These are phyloP conservation scores for Clupea harengus DNA, from an alignment of 2,113 vertebrate species.

Conservation along the genomic window DNA sequence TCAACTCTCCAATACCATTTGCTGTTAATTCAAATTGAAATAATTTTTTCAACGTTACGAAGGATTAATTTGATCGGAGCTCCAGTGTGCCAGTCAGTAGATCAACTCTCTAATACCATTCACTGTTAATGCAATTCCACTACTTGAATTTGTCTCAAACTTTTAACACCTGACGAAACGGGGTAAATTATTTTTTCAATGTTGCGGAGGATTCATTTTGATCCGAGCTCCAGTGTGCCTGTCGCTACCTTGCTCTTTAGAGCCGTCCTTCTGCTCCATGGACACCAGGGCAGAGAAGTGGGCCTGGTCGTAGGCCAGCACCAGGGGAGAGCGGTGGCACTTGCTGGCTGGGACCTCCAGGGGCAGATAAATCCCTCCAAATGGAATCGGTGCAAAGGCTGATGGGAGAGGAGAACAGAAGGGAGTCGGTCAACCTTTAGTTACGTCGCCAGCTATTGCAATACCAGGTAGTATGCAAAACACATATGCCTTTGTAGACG, in stretches of 20 bases:
- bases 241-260: constrained; percentile 86
- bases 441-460: not conserved
- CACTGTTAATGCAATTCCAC: too few species aligned
- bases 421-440: not conserved
- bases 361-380: constrained; percentile 94
- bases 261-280: constrained; percentile 91
- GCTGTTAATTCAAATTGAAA: too few species aligned
- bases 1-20: too few species aligned
- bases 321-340: constrained; percentile 90
- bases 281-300: constrained; percentile 97
- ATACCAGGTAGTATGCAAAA: not conserved
- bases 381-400: constrained; percentile 97
- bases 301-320: constrained; percentile 94
- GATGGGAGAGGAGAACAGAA: constrained; percentile 13
- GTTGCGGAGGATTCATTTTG: not conserved
- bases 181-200: too few species aligned
- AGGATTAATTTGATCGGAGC: too few species aligned
- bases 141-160: too few species aligned
- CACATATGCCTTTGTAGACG: too few species aligned
- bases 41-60: too few species aligned
- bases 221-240: not conserved
- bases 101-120: too few species aligned
- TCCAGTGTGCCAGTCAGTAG: too few species aligned
- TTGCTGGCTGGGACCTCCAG: constrained; percentile 87
- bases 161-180: too few species aligned